Evolutionary conservation across 1,140 invertebrate species (phyloP), one percentile per base, ranked within the genome.

Genomic region (Aphaenogaster ashmeadi): DNA sequence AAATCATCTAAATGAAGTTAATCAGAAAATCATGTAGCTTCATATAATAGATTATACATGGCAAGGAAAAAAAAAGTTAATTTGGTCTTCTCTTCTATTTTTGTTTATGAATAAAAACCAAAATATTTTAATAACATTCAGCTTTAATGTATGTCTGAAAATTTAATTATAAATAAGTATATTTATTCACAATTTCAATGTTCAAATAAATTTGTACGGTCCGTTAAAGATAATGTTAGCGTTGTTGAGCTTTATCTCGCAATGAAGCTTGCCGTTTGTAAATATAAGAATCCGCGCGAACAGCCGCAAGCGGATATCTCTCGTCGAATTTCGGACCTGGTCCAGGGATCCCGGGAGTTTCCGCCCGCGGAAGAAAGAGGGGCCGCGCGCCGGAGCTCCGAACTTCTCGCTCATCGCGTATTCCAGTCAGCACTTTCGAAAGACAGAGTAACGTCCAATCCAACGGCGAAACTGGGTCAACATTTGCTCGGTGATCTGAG

Each of bases 371-470:
- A 86, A 79, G 58, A 66, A 79, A 85, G 74, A 78, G 60, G 41
- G 5, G 41, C 60, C 47, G n/a, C 15, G 38, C 21, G 33, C 27
- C n/a, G 81, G 13, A 18, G 47, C 44, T 33, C 47, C 77, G 58
- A 89, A 89, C 84, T 90, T 90, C 62, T 77, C 84, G 88, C 88
- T 90, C 88, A 90, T 90, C 89, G 88, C 77, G 84, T 90, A 90
- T 90, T 90, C 89, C 38, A 90, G 89, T 90, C 89, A 90, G 89
- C 88, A 90, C 74, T 90, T 90, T 90, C 84, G 75, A 66, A 87
- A 90, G 89, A 90, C 88, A 88, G 88, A 87, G 84, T 90, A 89
- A 89, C 89, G 89, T 89, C 85, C 89, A 83, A 90, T 90, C 88
- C 84, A 56, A 89, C 79, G 64, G 56, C 60, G 85, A 83, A 90